Evolutionary conservation across 2,888 invertebrate genomes (phyloP), one percentile per base, ranked within the genome.

Genomic region (Bembecia ichneumoniformis): DNA sequence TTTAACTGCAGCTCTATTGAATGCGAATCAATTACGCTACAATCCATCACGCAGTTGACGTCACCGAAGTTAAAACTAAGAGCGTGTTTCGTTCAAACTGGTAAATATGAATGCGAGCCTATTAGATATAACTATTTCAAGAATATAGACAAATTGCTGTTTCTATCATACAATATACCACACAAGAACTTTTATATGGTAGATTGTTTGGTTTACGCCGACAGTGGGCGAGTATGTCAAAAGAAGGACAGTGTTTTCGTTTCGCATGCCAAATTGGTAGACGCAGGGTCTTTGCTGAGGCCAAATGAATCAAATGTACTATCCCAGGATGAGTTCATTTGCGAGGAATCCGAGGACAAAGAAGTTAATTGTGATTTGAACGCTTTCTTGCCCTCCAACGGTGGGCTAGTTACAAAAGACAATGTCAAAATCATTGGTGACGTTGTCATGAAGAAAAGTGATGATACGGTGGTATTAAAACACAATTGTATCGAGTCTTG

Each of bases 271-370:
- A 62, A 73, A 53, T 67, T 86, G 34, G 63, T 81, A 15, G 75
- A 81, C 53, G 71, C 71, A 35, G 83, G 75, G 40, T 68, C 72
- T 45, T 60, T 77, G 55, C 75, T 68, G 13, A 72, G 77, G 55
- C 79, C 80, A 1, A 68, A 73, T 17, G 76, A 80, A 50, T 47
- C 62, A 0, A 74, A 66, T 48, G 55, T 82, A 45, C 61, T 84
- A n/a, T 67, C 78, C 7, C 82, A 81, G 58, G 75, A 83, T 13
- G 84, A 86, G 55, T 81, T 82, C 48, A 60, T 86, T 55, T 86
- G 86, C 54, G 81, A 86, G 59, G 72, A 86, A 55, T 62, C 55
- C 50, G 45, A 57, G 13, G 51, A 60, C 20, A 71, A 61, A 50
- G 55, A 57, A 49, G 57, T 86, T 0, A 63, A 65, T 49, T 86